phyloP scores from a whole-genome alignment of 2,888 invertebrate genomes.

The Callyntrura sp. region DNA sequence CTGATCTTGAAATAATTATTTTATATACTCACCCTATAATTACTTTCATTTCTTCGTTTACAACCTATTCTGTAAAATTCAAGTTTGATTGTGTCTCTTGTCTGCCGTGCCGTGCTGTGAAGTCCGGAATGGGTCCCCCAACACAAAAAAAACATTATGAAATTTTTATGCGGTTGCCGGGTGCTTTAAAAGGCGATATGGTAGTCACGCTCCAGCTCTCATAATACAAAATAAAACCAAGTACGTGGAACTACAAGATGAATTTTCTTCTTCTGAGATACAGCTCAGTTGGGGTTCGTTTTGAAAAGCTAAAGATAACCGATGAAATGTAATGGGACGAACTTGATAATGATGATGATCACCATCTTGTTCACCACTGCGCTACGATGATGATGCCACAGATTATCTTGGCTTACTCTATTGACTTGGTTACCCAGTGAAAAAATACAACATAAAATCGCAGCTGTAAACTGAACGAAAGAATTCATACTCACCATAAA shows the following conservation, averaged over 20 bases:
- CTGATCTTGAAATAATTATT: slow-evolving; percentile 40
- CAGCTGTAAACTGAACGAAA: slow-evolving; percentile 40
- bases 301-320: slow-evolving; percentile 10
- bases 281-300: slow-evolving; percentile 1
- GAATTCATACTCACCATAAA: not conserved
- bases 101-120: not conserved
- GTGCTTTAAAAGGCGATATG: slow-evolving; percentile 3
- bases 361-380: too few species aligned
- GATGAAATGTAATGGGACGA: slow-evolving; percentile 32
- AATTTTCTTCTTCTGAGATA: not conserved
- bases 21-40: not conserved
- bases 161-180: not conserved
- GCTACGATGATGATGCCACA: slow-evolving; percentile 18
- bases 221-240: slow-evolving; percentile 12
- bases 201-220: slow-evolving; percentile 65
- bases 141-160: not conserved
- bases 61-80: not conserved
- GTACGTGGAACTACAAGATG: not conserved
- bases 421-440: slow-evolving; percentile 72
- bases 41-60: not conserved
- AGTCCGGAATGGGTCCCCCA: not conserved
- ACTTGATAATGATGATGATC: slow-evolving; percentile 7
- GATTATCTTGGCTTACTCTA: slow-evolving; percentile 63
- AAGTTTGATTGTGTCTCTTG: too few species aligned
- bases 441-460: slow-evolving; percentile 46